phyloP scores from a whole-genome alignment of 2,113 vertebrate species.

The Pantherophis guttatus region DNA sequence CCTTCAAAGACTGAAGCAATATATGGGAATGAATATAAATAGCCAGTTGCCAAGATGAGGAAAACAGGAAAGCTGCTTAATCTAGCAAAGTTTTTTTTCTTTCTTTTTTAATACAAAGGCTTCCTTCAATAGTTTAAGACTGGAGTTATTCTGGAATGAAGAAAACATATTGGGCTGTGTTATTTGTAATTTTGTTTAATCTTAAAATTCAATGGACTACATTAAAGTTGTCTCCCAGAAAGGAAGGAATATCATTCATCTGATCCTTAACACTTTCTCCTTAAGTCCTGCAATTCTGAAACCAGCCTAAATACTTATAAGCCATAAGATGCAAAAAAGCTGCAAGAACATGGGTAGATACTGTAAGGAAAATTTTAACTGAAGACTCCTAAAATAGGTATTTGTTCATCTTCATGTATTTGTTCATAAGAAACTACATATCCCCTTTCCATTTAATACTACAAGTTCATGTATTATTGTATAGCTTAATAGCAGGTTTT shows the following conservation, averaged over 20 bases:
- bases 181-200: background rate
- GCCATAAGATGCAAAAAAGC: background rate
- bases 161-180: background rate
- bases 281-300: background rate
- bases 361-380: background rate
- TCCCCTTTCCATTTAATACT: background rate
- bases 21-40: too few relatives aligned
- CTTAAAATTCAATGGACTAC: background rate
- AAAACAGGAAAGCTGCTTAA: background rate
- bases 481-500: background rate
- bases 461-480: background rate
- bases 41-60: background rate
- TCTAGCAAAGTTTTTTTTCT: background rate
- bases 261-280: background rate
- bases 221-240: background rate
- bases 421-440: background rate
- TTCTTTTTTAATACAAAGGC: background rate
- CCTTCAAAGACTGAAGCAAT: background rate
- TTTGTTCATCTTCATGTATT: background rate
- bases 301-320: background rate
- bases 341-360: background rate
- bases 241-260: background rate
- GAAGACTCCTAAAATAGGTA: background rate
- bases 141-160: background rate
- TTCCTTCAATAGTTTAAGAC: background rate